Evolutionary conservation across 92 coral and sea anemone genomes (phyloP), one percentile per base, ranked within the genome.

Genomic region (Epizoanthus stellaris): DNA sequence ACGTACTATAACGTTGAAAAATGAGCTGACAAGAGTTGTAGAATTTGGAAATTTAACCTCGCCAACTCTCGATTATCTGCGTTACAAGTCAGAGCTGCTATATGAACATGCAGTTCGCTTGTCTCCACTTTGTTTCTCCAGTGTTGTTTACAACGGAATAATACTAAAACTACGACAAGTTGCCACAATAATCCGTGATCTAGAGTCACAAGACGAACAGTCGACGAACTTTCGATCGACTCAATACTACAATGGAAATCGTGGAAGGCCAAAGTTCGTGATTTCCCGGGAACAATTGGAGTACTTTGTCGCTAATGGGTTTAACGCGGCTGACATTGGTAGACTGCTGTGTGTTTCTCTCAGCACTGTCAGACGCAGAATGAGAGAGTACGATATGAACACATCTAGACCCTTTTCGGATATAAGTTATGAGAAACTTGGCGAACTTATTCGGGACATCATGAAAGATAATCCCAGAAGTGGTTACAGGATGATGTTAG

Each of bases 401-500:
- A 85, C 90, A 30, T 81, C 88, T 38, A 88, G 87, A 60, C 91
- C 93, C 17, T 90, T 90, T 82, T 82, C 88, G 25, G 43, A 63
- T 30, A 68, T 87, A 40, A 81, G 82, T 72, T 91, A 90, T 74
- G 93, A 87, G 21, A 60, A 87, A 62, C 87, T 90, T 19, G 52
- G 70, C 83, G 43, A 65, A 42, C 67, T 77, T 82, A 59, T 87
- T 19, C 62, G 61, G 79, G 93, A 87, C 20, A 84, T 84, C 19
- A 75, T 52, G 61, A 79, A 87, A 77, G 65, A 70, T 25, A 69
- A 57, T 61, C 87, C 91, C 17, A 85, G 72, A 36, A 81, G 88
- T 82, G 92, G 89, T 15, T 88, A 85, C 69, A 58, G 95, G 68
- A 92, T 89, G 86, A 75, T 89, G 90, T 30, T 85, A 49, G 90